Percentiles rank a stretch among this genome's conserved stretches.
phyloP scores from a whole-genome alignment of 37 sponge, comb jelly and placozoan species.

The Axinella damicornis region DNA sequence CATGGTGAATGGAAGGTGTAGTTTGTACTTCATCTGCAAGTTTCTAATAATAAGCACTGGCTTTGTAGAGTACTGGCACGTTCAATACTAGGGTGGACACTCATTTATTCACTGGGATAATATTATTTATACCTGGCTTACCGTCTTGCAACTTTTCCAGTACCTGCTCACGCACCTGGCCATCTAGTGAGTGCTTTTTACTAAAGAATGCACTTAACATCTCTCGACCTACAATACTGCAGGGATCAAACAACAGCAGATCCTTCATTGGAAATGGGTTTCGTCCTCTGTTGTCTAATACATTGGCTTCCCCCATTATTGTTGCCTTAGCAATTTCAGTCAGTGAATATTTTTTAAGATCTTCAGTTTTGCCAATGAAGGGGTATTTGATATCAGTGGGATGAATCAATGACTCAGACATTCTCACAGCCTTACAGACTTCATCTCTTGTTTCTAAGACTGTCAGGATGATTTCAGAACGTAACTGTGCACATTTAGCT shows the following conservation, averaged over 20 bases:
- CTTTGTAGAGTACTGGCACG: too few relatives aligned
- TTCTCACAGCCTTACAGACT: not conserved
- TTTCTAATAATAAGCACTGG: too few relatives aligned
- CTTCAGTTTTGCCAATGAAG: not conserved
- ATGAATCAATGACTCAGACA: not conserved
- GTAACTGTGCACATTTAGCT: not conserved
- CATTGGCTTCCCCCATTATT: not conserved
- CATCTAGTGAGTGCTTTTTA: not conserved
- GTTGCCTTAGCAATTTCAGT: not conserved
- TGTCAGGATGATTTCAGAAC: not conserved
- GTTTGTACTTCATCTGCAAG: too few relatives aligned
- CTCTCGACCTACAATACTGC: not conserved
- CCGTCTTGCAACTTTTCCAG: too few relatives aligned
- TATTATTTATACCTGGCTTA: too few relatives aligned
- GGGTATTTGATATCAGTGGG: not conserved
- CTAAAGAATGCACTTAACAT: not conserved
- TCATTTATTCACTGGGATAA: too few relatives aligned
- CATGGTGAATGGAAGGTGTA: too few relatives aligned
- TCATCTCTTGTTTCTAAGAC: not conserved
- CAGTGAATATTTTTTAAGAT: not conserved
- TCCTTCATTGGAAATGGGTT: not conserved
- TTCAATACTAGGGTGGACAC: too few relatives aligned
- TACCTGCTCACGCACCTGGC: too few relatives aligned
- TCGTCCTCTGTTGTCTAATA: not conserved
- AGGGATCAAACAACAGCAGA: not conserved